These are phyloP conservation scores for Leucania comma DNA, from an alignment of 2,888 invertebrate species.

Conservation along the genomic window DNA sequence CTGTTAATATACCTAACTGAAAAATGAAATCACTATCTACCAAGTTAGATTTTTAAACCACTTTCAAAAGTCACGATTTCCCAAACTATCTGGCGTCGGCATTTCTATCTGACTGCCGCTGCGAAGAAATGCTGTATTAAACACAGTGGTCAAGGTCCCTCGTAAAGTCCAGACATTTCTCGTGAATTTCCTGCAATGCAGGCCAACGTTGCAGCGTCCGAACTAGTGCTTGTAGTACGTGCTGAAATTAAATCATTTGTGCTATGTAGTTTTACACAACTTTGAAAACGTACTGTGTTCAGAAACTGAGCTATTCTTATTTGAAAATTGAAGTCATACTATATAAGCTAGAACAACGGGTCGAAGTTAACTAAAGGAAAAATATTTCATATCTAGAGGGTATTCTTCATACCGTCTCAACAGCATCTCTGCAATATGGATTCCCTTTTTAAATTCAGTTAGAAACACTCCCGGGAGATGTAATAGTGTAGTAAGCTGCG, in stretches of 20 bases:
- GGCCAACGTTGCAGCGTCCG: background rate
- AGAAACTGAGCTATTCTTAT: background rate
- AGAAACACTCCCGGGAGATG: conserved; percentile 9
- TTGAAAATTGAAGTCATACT: background rate
- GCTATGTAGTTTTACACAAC: background rate
- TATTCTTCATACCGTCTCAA: conserved; percentile 9
- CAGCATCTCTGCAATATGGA: conserved; percentile 21
- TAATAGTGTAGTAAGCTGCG: conserved; percentile 48
- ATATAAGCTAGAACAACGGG: background rate
- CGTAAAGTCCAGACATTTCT: conserved; percentile 22
- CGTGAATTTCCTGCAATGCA: conserved; percentile 21
- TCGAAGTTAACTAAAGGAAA: background rate
- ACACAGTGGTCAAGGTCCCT: conserved; percentile 25
- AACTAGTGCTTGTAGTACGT: background rate
- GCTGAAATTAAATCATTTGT: conserved; percentile 20
- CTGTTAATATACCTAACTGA: background rate
- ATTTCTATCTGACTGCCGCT: conserved; percentile 23
- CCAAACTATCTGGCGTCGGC: background rate
- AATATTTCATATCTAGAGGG: conserved; percentile 1
- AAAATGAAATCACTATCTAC: background rate
- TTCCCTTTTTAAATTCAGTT: conserved; percentile 40
- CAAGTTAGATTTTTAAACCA: background rate
- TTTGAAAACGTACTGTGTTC: background rate
- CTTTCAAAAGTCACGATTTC: background rate
- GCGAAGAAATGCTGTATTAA: conserved; percentile 18